Evolutionary conservation across 2,888 invertebrate genomes (phyloP), one percentile per base, ranked within the genome.

Genomic region (Anoplius nigerrimus): DNA sequence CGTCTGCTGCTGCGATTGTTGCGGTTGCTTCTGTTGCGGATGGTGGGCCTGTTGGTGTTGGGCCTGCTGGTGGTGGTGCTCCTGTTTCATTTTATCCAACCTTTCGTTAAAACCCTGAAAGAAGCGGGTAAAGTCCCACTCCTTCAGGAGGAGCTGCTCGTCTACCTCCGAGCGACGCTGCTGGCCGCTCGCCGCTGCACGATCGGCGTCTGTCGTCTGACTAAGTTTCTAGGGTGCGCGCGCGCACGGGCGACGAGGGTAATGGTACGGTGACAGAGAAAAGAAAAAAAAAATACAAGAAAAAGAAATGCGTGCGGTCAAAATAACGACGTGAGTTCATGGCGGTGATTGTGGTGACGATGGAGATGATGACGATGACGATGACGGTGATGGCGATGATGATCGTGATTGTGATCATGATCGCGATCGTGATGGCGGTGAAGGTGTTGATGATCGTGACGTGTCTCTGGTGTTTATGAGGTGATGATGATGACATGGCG

Each of bases 91-190:
- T 81, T 86, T 85, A 76, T 89, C 89, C 80, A 88, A 81, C 55
- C 87, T 84, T 79, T 88, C 89, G 82, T 88, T 89, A 84, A 89
- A 88, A 71, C 89, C 89, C 82, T 89, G 94, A 89, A 96, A 95
- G 91, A 96, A 95, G 87, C 94, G 93, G 78, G 95, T 94, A 89
- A 96, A 94, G 90, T 96, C 94, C 96, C 95, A 96, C 86, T 96
- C 95, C 89, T 95, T 94, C 81, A 96, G 91, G 75, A 96, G 91
- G 62, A 93, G 93, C 73, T 94, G 94, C 88, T 95, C 95, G 86
- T 95, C 95, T 83, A 93, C 91, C 84, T 93, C 93, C 62, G 92
- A 91, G 68, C 87, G 86, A 74, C 86, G 83, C 34, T 34, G 34
- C 75, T 87, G 85, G 77, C 79, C 86, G 75, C 71, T 75, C 67